Conservation (phyloP, 2,113 vertebrate genomes). For the Columba janthina region DNA sequence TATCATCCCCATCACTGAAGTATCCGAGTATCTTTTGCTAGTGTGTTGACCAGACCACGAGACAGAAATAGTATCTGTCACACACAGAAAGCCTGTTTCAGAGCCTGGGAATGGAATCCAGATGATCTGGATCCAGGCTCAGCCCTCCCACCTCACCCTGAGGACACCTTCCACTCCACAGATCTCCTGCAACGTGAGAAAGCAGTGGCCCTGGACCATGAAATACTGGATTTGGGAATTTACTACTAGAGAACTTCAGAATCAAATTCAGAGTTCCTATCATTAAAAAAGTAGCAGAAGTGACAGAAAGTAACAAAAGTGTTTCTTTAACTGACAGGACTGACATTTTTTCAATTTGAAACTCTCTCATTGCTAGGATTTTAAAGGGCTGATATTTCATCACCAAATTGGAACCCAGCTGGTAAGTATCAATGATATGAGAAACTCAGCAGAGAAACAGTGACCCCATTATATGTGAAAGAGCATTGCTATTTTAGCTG, state of each 20-base stretch:
- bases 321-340: neutral
- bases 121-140: neutral
- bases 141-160: neutral
- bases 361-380: neutral
- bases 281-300: neutral
- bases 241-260: neutral
- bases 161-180: neutral
- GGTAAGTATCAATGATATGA: slow-evolving; percentile 8
- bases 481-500: neutral
- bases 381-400: slow-evolving; percentile 17
- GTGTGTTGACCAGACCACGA: neutral
- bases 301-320: neutral
- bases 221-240: neutral
- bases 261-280: neutral
- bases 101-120: neutral
- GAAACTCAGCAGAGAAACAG: slow-evolving; percentile 4
- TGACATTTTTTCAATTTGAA: neutral
- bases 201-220: neutral
- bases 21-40: neutral
- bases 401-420: slow-evolving; percentile 10
- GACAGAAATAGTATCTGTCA: neutral
- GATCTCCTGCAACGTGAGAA: neutral
- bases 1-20: neutral
- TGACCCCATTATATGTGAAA: slow-evolving; percentile 12
- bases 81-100: neutral